phyloP scores from a whole-genome alignment of 2,113 vertebrate species.

The Nymphicus hollandicus region DNA sequence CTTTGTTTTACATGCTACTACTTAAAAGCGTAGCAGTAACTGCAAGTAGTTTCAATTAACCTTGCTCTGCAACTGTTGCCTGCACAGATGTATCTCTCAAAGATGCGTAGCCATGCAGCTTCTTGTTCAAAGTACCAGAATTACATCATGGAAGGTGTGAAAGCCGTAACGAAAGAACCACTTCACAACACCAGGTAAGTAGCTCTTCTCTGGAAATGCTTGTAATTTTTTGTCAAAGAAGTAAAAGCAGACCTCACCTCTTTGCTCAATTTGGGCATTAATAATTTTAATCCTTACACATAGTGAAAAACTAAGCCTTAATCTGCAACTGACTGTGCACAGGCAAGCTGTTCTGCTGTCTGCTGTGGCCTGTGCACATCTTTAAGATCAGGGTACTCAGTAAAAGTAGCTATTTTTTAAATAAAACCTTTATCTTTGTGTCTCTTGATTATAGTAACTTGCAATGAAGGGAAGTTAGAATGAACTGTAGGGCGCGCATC shows the following conservation, averaged over 20 bases:
- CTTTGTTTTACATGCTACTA: not conserved
- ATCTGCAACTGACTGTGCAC: not conserved
- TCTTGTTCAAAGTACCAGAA: constrained; percentile 92
- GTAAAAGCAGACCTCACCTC: not conserved
- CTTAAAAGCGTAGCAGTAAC: fast-evolving
- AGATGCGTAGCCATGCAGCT: constrained; percentile 89
- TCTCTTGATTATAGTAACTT: not conserved
- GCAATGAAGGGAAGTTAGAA: fast-evolving
- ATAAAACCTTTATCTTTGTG: not conserved
- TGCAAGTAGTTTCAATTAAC: not conserved
- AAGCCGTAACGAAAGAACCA: constrained; percentile 86
- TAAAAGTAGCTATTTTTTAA: not conserved
- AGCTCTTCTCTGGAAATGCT: not conserved
- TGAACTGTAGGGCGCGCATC: not conserved
- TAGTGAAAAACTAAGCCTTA: not conserved
- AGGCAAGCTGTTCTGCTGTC: not conserved
- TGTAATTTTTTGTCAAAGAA: not conserved
- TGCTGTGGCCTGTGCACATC: not conserved
- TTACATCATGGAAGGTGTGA: constrained; percentile 93
- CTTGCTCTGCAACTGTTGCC: not conserved
- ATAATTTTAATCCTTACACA: not conserved
- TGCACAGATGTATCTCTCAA: constrained; percentile 85
- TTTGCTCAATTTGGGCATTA: not conserved
- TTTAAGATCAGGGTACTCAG: not conserved
- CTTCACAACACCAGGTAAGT: constrained; percentile 82